These are phyloP conservation scores for Hypolimnas misippus DNA, from an alignment of 2,888 invertebrate genomes.

Conservation along the genomic window DNA sequence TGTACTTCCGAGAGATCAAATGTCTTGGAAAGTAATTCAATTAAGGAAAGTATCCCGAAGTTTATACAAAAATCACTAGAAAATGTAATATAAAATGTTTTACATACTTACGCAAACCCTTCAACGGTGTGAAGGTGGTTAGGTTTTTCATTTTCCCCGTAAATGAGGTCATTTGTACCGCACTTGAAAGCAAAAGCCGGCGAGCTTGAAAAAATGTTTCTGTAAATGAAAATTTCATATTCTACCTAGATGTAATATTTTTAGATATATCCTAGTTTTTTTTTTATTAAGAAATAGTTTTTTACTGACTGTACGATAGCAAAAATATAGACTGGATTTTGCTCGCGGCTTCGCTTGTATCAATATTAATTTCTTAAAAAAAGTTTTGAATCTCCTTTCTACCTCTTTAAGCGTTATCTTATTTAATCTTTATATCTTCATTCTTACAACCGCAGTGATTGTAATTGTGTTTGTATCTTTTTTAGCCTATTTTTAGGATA, in stretches of 20 bases:
- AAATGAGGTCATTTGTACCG: slow-evolving; percentile 35
- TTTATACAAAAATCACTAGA: slow-evolving; percentile 16
- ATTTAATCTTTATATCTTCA: too few relatives aligned
- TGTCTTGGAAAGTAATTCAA: slow-evolving; percentile 3
- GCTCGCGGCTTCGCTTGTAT: too few relatives aligned
- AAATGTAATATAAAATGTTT: slow-evolving; percentile 28
- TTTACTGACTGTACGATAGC: too few relatives aligned
- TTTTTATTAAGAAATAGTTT: too few relatives aligned
- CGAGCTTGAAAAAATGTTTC: slow-evolving; percentile 21
- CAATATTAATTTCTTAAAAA: too few relatives aligned
- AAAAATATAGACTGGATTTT: too few relatives aligned
- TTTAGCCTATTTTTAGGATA: too few relatives aligned
- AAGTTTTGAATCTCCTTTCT: too few relatives aligned
- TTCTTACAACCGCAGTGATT: too few relatives aligned
- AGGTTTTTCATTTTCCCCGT: slow-evolving; percentile 29
- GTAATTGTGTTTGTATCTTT: too few relatives aligned
- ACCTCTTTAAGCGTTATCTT: too few relatives aligned
- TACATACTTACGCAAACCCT: slow-evolving; percentile 19
- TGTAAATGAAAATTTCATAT: slow-evolving; percentile 16
- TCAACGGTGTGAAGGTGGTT: slow-evolving; percentile 23
- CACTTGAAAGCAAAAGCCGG: slow-evolving; percentile 19
- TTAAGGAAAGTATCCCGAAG: slow-evolving; percentile 7
- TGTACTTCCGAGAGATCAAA: too few relatives aligned
- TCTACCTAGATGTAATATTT: slow-evolving; percentile 10
- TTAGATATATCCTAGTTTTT: neutral